Base-by-base conservation (phyloP, 1,140 invertebrate species). In the Drosophila busckii region DNA sequence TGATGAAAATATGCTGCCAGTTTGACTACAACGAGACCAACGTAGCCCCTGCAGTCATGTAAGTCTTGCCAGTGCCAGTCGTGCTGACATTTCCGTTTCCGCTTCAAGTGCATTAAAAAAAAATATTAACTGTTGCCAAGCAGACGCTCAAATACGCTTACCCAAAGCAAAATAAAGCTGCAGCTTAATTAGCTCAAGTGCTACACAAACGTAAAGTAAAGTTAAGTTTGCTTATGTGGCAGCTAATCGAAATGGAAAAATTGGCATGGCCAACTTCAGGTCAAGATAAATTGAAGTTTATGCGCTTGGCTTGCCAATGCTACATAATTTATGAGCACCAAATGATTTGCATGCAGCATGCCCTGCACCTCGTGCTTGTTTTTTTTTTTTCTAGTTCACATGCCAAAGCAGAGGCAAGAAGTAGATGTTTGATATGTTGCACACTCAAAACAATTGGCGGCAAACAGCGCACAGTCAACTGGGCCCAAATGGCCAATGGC, bases 261-360 rank as follows among this genome's bases (percentile, higher is more conserved):
- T n/a, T n/a, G n/a, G n/a, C n/a, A n/a, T n/a, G n/a, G n/a, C n/a
- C n/a, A n/a, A n/a, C n/a, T 48, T 52, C 40, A 42, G 41, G 28
- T 70, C 44, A 49, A 63, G 58, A 80, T 64, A 80, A 67, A 80
- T 73, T 60, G 48, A 65, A 82, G 64, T 82, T 82, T 70, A 64
- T 67, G 55, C 71, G 62, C 63, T 45, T 53, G 34, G 25, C 31
- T 70, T 50, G 34, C 13, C 13, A 35, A 34, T 28, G 50, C 35
- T 25, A 41, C 64, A 80, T 75, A 80, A 75, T 82, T 80, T 80
- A 80, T 75, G 69, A 61, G 68, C 35, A 60, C 31, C 63, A 68
- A 80, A 80, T 78, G 59, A 80, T 78, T 78, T 80, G 73, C 73
- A 73, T 82, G 67, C 62, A 63, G 23, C 59, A 59, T 70, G 71